Percentiles rank a stretch among this genome's conserved stretches.
These are phyloP conservation scores for Aleiodes alternator DNA, from an alignment of 2,888 invertebrate species.

Conservation along the genomic window DNA sequence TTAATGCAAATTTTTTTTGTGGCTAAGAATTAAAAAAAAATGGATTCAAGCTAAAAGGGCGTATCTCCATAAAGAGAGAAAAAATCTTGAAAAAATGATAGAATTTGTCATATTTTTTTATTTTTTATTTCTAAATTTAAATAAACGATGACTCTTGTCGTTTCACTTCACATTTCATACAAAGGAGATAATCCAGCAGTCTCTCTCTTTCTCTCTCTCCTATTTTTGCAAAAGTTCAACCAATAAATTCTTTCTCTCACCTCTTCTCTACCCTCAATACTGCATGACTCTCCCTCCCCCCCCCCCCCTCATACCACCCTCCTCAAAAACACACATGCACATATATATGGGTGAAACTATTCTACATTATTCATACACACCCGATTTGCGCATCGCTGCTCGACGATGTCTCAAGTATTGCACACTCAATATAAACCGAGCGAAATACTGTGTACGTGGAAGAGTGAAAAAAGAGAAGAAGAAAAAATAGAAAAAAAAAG, in stretches of 20 bases:
- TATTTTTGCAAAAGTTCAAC: conserved; percentile 6
- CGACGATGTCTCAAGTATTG: conserved; percentile 58
- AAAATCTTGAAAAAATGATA: no score
- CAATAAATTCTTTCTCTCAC: conserved; percentile 23
- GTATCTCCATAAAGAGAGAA: no score
- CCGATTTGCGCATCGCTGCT: conserved; percentile 59
- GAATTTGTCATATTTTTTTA: not conserved
- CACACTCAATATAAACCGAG: conserved; percentile 53
- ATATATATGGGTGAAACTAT: conserved; percentile 12
- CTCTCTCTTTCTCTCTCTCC: not conserved
- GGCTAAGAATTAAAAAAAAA: no score
- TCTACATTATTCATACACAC: conserved; percentile 62
- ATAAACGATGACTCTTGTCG: not conserved
- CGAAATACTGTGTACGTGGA: not conserved
- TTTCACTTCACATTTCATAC: not conserved
- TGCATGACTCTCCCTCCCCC: conserved; percentile 25
- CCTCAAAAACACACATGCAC: not conserved
- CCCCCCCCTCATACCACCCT: no score
- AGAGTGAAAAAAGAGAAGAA: not conserved
- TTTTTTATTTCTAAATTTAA: not conserved
- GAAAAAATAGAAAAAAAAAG: no score
- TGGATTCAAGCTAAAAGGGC: no score
- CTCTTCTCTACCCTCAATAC: conserved; percentile 26
- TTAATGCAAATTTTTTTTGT: no score
- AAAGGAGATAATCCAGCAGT: not conserved